These are phyloP conservation scores for Pelvicachromis taeniatus DNA, from an alignment of 2,113 vertebrate genomes.

Conservation along the genomic window DNA sequence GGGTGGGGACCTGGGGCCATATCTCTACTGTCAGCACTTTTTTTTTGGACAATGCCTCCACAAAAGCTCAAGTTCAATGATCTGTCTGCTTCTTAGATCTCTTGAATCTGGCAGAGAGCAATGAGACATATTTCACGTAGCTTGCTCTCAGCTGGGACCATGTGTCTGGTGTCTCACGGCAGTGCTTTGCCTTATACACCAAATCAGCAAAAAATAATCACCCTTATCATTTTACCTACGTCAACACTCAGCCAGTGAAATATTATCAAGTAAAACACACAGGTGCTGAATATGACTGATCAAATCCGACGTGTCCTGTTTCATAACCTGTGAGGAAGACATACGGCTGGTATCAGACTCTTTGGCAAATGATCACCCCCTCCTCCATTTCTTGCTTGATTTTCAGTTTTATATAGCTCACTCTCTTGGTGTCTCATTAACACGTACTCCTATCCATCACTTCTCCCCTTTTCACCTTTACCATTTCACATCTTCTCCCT, in stretches of 20 bases:
- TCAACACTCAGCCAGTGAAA: slow-evolving; percentile 38
- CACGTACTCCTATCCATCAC: slow-evolving; percentile 6
- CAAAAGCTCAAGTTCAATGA: slow-evolving; percentile 17
- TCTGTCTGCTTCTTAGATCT: slow-evolving; percentile 40
- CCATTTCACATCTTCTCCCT: not conserved
- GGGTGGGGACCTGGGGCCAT: not conserved
- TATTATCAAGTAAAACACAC: slow-evolving; percentile 32
- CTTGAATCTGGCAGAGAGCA: slow-evolving; percentile 7
- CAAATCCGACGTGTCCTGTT: slow-evolving; percentile 28
- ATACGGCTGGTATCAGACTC: not conserved
- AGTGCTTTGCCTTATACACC: not conserved
- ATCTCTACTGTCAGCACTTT: slow-evolving; percentile 44
- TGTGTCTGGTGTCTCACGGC: slow-evolving; percentile 4
- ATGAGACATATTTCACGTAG: slow-evolving; percentile 19
- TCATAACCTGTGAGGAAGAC: slow-evolving; percentile 39
- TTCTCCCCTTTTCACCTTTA: not conserved
- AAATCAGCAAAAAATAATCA: slow-evolving; percentile 57
- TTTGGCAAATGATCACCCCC: slow-evolving; percentile 19
- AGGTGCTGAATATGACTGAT: slow-evolving; percentile 36
- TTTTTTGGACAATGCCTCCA: slow-evolving; percentile 21
- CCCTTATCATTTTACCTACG: slow-evolving; percentile 40
- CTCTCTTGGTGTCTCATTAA: slow-evolving; percentile 15
- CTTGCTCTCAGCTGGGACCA: slow-evolving; percentile 1
- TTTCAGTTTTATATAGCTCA: slow-evolving; percentile 24
- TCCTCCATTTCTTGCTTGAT: slow-evolving; percentile 23